Conservation (phyloP, 2,113 vertebrate genomes). For the Tenrec ecaudatus region DNA sequence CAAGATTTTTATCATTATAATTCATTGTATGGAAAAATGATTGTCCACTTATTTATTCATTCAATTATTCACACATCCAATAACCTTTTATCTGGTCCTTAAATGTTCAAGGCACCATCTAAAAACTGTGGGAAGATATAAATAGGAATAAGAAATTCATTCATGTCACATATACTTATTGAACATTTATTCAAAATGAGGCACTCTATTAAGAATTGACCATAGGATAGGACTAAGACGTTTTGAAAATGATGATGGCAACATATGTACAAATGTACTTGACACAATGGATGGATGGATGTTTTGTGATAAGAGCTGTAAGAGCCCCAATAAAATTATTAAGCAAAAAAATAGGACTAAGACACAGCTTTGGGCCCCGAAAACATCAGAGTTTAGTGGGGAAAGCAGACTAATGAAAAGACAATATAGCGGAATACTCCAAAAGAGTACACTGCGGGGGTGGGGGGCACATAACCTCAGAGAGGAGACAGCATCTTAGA, state of each 20-base stretch:
- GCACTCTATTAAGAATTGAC: background rate
- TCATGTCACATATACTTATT: slow-evolving; percentile 54
- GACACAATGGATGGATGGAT: no score
- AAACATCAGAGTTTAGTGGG: slow-evolving; percentile 7
- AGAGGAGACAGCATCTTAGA: slow-evolving; percentile 20
- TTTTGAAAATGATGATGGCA: no score
- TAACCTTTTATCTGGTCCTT: slow-evolving; percentile 9
- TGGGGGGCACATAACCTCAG: background rate
- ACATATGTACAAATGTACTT: no score
- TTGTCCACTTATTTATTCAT: background rate
- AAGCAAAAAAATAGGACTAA: no score
- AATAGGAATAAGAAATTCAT: slow-evolving; percentile 20
- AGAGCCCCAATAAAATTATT: no score
- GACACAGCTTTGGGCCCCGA: background rate
- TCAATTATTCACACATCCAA: slow-evolving; percentile 28
- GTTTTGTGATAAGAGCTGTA: no score
- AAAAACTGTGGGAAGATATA: slow-evolving; percentile 37
- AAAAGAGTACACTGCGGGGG: background rate
- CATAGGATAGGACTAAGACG: no score
- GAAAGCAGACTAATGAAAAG: slow-evolving; percentile 17
- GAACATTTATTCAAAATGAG: slow-evolving; percentile 19
- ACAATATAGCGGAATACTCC: background rate
- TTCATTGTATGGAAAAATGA: slow-evolving; percentile 25
- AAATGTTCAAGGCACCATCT: slow-evolving; percentile 24
- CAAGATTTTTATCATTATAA: slow-evolving; percentile 27